Evolutionary conservation across 2,888 invertebrate genomes (phyloP).

Genomic region (Labia minor): DNA sequence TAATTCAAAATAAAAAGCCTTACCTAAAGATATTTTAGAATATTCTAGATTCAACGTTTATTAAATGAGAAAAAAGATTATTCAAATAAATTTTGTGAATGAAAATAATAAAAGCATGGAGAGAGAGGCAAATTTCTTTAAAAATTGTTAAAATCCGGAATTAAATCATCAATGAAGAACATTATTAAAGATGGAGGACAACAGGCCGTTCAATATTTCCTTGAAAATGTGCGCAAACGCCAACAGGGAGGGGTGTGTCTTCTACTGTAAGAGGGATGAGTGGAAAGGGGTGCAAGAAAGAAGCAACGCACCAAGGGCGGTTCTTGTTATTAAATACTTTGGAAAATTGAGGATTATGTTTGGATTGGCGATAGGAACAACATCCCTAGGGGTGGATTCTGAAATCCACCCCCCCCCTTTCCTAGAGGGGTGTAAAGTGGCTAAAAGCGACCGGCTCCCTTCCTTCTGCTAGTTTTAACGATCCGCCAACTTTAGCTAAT

Average conservation of each 20-base stretch:
- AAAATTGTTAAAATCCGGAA: not conserved
- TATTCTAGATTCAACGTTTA: no score
- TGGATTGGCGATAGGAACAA: not conserved
- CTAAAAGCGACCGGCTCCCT: not conserved
- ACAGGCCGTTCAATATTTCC: not conserved
- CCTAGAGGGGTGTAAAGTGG: not conserved
- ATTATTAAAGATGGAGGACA: not conserved
- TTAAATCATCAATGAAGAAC: not conserved
- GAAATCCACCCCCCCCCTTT: not conserved
- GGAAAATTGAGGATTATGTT: not conserved
- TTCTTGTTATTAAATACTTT: not conserved
- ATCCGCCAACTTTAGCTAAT: not conserved
- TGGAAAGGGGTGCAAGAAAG: not conserved
- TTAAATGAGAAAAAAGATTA: no score
- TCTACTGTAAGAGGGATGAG: not conserved
- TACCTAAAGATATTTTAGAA: no score
- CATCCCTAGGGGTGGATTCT: not conserved
- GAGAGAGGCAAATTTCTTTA: not conserved
- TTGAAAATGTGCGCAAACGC: not conserved
- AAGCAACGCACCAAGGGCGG: not conserved
- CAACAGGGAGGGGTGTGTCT: not conserved
- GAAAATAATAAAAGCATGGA: no score
- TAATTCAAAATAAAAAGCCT: no score
- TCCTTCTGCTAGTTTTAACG: not conserved
- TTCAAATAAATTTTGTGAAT: no score